These are phyloP conservation scores for Rhynchophorus ferrugineus DNA, from an alignment of 1,140 invertebrate species.

Conservation along the genomic window DNA sequence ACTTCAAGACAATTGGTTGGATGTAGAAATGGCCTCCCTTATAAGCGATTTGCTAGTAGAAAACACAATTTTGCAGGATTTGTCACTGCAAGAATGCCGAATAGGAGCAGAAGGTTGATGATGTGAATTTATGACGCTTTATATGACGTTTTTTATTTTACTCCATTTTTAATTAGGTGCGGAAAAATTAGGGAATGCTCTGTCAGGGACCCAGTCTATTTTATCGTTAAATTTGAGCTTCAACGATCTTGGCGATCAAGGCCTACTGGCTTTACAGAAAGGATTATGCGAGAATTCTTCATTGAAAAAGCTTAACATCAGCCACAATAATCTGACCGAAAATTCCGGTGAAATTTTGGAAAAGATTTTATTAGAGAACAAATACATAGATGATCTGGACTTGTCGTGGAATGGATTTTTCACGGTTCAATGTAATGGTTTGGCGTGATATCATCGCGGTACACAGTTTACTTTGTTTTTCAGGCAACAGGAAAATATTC, in stretches of 20 bases:
- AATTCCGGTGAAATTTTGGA: slow-evolving; percentile 35
- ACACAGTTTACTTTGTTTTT: slow-evolving; percentile 3
- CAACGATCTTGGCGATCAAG: slow-evolving; percentile 41
- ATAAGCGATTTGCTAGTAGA: slow-evolving; percentile 41
- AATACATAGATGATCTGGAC: slow-evolving; percentile 41
- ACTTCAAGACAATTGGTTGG: slow-evolving; percentile 43
- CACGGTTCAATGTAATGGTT: slow-evolving; percentile 25
- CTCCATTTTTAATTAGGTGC: slow-evolving; percentile 27
- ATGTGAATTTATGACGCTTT: background rate
- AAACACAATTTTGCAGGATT: slow-evolving; percentile 38
- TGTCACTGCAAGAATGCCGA: slow-evolving; percentile 43
- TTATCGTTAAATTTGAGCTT: slow-evolving; percentile 38
- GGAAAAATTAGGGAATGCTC: slow-evolving; percentile 33
- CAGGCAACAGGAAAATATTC: slow-evolving; percentile 27
- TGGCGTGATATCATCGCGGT: background rate
- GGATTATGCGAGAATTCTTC: slow-evolving; percentile 37
- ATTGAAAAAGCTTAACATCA: slow-evolving; percentile 38
- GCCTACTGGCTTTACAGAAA: slow-evolving; percentile 35
- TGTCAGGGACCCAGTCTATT: slow-evolving; percentile 34
- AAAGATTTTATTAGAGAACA: slow-evolving; percentile 40
- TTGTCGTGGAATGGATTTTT: slow-evolving; percentile 45
- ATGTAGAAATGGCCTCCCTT: slow-evolving; percentile 39
- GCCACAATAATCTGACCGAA: slow-evolving; percentile 41
- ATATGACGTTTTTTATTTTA: background rate
- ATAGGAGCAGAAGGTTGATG: slow-evolving; percentile 38